Percentiles rank a stretch among this genome's conserved stretches.
These are phyloP conservation scores for Sapayoa aenigma DNA, from an alignment of 2,113 vertebrate genomes.

Conservation along the genomic window DNA sequence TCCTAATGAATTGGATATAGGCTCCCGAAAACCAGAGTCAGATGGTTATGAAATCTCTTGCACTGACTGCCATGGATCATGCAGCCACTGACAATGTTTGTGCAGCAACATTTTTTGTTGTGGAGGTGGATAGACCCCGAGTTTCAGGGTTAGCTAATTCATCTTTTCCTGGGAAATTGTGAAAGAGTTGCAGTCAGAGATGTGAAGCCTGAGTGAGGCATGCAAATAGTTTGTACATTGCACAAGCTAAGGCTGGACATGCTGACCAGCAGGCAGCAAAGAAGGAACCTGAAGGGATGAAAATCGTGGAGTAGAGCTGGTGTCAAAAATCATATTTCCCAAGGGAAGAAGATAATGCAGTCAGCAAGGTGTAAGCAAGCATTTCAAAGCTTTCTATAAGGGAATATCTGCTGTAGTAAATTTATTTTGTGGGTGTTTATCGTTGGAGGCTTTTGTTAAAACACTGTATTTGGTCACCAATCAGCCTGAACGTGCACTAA, in stretches of 20 bases:
- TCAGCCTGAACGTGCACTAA: not conserved
- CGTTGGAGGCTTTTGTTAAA: not conserved
- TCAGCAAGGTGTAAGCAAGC: not conserved
- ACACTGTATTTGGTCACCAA: not conserved
- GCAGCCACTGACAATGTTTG: not conserved
- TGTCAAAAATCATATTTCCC: not conserved
- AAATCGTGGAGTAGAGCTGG: not conserved
- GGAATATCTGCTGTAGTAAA: not conserved
- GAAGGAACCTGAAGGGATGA: not conserved
- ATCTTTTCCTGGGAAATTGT: not conserved
- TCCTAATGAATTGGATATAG: constrained; percentile 15
- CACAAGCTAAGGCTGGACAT: not conserved
- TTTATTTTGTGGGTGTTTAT: not conserved
- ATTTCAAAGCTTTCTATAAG: not conserved
- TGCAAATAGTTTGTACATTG: rapidly evolving
- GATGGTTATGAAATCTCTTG: not conserved
- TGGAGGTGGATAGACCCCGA: not conserved
- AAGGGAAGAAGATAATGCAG: not conserved
- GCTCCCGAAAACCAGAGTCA: constrained; percentile 28
- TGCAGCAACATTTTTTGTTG: not conserved
- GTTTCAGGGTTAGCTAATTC: not conserved
- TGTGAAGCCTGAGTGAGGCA: not conserved
- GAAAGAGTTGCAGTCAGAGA: not conserved
- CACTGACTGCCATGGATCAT: not conserved
- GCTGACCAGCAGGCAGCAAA: not conserved